Evolutionary conservation across 2,888 invertebrate species (phyloP).

Genomic region (Clunio marinus): DNA sequence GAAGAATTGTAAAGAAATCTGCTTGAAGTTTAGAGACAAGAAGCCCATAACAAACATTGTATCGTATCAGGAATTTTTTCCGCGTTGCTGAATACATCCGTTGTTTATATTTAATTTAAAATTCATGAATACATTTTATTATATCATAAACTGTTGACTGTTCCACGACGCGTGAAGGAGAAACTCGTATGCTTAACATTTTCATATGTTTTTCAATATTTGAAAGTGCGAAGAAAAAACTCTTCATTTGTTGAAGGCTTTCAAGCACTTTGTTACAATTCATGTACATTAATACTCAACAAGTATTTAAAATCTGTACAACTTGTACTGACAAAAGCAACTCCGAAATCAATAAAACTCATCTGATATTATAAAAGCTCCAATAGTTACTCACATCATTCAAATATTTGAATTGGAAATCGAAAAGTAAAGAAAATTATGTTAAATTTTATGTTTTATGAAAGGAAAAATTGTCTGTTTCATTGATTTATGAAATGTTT

Average conservation of each 20-base stretch:
- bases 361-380: not conserved
- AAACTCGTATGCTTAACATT: not conserved
- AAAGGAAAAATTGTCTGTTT: not conserved
- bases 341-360: not conserved
- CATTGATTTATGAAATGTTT: not conserved
- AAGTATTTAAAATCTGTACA: conserved; percentile 10
- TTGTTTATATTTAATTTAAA: not conserved
- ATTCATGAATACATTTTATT: not conserved
- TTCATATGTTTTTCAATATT: not conserved
- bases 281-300: not conserved
- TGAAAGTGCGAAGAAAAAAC: not conserved
- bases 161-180: not conserved
- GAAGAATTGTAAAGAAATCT: no score
- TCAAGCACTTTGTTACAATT: not conserved
- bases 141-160: conserved; percentile 2
- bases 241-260: not conserved
- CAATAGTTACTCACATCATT: not conserved
- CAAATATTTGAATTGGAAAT: not conserved
- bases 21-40: no score
- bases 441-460: not conserved
- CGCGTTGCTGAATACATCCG: no score
- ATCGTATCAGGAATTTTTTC: no score
- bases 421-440: not conserved
- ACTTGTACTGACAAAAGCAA: not conserved
- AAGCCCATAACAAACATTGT: no score